Base-by-base conservation (phyloP, 2,113 vertebrate genomes). In the Tretioscincus oriximinensis region DNA sequence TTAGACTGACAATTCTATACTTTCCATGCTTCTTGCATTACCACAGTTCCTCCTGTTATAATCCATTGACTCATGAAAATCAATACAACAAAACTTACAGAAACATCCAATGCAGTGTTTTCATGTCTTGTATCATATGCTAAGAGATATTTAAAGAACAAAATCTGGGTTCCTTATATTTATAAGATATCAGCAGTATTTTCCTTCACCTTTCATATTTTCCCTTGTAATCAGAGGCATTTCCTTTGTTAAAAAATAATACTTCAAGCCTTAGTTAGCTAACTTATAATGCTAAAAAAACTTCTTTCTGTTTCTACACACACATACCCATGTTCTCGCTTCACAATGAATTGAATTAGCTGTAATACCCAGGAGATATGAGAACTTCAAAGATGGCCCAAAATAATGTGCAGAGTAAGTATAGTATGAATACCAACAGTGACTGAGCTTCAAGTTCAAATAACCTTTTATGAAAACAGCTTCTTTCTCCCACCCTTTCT, bases 401-500 rank as follows among this genome's bases (percentile, higher is more conserved):
- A 88, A 81, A 86, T 89, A 86, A 84, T 71, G 81, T 80, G 69
- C 80, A 84, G 77, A 87, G 84, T 79, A 92, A 80, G 86, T 87
- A 87, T 72, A 73, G 85, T 86, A 80, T 91, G 89, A 92, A 90
- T 89, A 86, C 86, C 86, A 88, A 85, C 90, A 81, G 81, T 89
- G 82, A 51, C 77, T 80, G 81, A 93, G 77, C 82, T 93, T 91
- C 82, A 74, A 88, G 90, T 91, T 90, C 89, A 92, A 93, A 92
- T 75, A 90, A 85, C 75, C 73, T 90, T 93, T 91, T 85, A 89
- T 84, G 86, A 91, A 92, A 95, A 93, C 87, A 85, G 88, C 85
- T 87, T 58, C 54, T 51, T 14, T 9, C 49, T 51, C 49, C 12
- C 49, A 2, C 35, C 18, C 54, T 58, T 18, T 14, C 54, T 58